Percentiles rank a stretch among this genome's conserved stretches.
These are phyloP conservation scores for Poeciliopsis turneri DNA, from an alignment of 2,797 vertebrate genomes.

Conservation along the genomic window DNA sequence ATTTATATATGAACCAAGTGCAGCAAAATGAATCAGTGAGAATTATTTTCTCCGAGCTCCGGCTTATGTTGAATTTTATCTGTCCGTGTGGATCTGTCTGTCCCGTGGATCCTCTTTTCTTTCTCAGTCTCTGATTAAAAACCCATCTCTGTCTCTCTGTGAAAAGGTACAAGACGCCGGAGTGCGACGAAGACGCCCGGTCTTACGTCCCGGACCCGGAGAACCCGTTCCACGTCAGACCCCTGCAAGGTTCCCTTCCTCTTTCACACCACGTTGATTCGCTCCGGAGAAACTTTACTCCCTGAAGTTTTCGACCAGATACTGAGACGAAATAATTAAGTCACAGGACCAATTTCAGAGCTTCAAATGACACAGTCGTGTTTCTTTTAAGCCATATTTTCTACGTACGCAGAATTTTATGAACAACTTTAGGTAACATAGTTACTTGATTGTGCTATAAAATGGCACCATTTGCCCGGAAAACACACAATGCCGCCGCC, in stretches of 20 bases:
- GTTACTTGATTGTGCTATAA: too few species aligned
- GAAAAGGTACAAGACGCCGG: conserved; percentile 93
- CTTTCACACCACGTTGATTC: neutral
- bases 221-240: conserved; percentile 93
- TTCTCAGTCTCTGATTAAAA: conserved; percentile 1
- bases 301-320: neutral
- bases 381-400: too few species aligned
- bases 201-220: conserved; percentile 86
- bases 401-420: too few species aligned
- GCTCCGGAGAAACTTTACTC: neutral
- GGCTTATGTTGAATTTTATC: conserved; percentile 4
- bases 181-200: conserved; percentile 89
- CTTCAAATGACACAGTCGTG: too few species aligned
- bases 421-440: too few species aligned
- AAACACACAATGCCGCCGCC: too few species aligned
- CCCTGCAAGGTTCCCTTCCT: conserved; percentile 87
- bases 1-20: neutral
- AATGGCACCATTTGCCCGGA: too few species aligned
- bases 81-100: conserved; percentile 13
- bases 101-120: neutral
- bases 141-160: conserved; percentile 21
- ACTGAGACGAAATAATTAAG: neutral
- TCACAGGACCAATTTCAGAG: neutral
- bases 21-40: conserved; percentile 6
- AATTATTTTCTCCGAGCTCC: conserved; percentile 9